phyloP scores from a whole-genome alignment of 1,140 invertebrate genomes.

The Diorhabda carinulata region DNA sequence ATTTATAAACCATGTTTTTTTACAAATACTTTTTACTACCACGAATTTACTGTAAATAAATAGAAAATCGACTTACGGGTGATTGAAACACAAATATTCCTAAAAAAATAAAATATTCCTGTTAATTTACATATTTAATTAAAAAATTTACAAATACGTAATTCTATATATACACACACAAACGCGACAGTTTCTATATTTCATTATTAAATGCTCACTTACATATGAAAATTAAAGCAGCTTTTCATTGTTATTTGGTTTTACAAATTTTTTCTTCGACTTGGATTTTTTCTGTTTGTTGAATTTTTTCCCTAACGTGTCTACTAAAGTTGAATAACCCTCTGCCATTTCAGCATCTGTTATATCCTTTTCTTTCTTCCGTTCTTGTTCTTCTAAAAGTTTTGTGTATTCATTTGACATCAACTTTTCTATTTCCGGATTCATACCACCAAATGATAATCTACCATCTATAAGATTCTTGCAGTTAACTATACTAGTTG shows the following conservation, averaged over 20 bases:
- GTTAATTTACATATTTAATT: too few species aligned
- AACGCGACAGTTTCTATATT: too few species aligned
- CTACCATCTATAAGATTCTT: conserved; percentile 74
- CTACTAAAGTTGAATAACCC: conserved; percentile 46
- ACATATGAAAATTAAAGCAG: conserved; percentile 8
- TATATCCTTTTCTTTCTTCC: conserved; percentile 59
- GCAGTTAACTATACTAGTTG: conserved; percentile 72
- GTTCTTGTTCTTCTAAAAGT: conserved; percentile 46
- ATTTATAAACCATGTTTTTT: too few species aligned
- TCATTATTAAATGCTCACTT: not conserved
- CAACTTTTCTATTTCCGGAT: conserved; percentile 78
- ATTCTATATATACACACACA: too few species aligned
- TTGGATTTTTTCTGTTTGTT: conserved; percentile 17
- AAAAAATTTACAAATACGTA: too few species aligned
- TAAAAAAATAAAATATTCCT: too few species aligned
- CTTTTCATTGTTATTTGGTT: conserved; percentile 30
- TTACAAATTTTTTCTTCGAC: conserved; percentile 36
- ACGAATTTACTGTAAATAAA: too few species aligned
- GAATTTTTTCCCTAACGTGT: conserved; percentile 50
- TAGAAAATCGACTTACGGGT: too few species aligned
- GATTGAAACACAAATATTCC: too few species aligned
- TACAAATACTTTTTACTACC: too few species aligned
- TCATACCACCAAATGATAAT: conserved; percentile 83
- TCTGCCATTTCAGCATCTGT: conserved; percentile 67
- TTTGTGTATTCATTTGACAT: conserved; percentile 57